Conservation (phyloP, 1,140 invertebrate genomes). For the Apocrypta bakeri region DNA sequence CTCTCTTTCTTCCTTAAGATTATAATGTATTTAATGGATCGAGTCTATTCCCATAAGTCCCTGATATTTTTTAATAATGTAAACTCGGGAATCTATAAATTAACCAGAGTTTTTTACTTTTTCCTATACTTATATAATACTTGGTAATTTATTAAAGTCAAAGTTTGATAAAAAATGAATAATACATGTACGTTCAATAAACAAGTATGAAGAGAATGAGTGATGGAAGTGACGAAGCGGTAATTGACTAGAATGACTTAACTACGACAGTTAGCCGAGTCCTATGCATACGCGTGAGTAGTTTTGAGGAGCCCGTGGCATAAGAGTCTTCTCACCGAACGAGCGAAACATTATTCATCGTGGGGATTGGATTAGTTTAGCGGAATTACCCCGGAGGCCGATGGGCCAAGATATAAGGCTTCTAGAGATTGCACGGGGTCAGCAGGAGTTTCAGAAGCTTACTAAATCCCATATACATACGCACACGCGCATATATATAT, state of each 20-base stretch:
- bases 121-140: no score
- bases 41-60: no score
- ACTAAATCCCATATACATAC: no score
- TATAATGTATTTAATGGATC: no score
- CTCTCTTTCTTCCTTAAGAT: no score
- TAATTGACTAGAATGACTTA: constrained; percentile 28
- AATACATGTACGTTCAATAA: neutral
- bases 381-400: constrained; percentile 52
- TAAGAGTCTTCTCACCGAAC: constrained; percentile 3
- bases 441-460: neutral
- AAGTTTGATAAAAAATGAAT: neutral
- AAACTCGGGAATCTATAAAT: no score
- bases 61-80: no score
- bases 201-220: no score
- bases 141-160: no score
- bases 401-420: constrained; percentile 7
- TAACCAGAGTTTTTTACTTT: no score
- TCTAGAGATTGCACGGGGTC: constrained; percentile 28
- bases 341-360: constrained; percentile 54
- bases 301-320: neutral
- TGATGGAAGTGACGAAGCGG: constrained; percentile 5
- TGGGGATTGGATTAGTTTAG: constrained; percentile 51
- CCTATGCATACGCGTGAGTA: neutral
- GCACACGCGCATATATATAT: no score
- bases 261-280: constrained; percentile 25